Base-by-base conservation (phyloP, 2,797 vertebrate genomes). In the Poeciliopsis gracilis region DNA sequence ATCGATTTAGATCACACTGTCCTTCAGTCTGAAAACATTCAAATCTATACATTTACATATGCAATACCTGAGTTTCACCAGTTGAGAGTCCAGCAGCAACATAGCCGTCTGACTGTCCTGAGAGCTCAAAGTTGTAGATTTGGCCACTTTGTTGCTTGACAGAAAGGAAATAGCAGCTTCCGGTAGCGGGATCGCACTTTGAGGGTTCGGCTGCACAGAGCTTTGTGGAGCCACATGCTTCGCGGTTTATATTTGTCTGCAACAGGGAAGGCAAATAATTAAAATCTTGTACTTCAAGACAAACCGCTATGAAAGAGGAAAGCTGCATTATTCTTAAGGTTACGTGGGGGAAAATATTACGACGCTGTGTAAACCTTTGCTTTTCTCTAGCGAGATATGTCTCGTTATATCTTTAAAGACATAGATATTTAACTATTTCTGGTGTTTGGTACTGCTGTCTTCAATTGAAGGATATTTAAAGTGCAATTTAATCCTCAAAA, bases 101-200 rank as follows among this genome's bases (percentile, higher is more conserved):
- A 51, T 89, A 93, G 49, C 92, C 93, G 0, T 4, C 1, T 0
- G 89, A 70, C 5, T 80, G 1, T 80, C 91, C 93, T 1, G 91
- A 16, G 0, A 92, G 28, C 0, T 0, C 7, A 30, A 92, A 77
- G 0, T 2, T 11, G 73, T 86, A 87, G 12, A 73, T 85, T 0
- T 11, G 36, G 3, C 86, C 81, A 0, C 2, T 72, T 0, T 0
- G 6, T 3, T 0, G 30, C 28, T 0, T 13, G 13, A 45, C 67
- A 4, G 10, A 0, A 1, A 87, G 0, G 15, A 92, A 92, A 73
- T 59, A 84, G 57, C 93, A 92, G 0, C 43, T 30, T 0, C 3
- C 0, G 0, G 0, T 0, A 0, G 75, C 5, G 0, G 92, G 92
- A 72, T 89, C 0, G 1, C 93, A 94, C 0, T 0, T 0, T 0